Base-by-base conservation (phyloP, 23 tunicate genomes). In the Ascidia mentula region DNA sequence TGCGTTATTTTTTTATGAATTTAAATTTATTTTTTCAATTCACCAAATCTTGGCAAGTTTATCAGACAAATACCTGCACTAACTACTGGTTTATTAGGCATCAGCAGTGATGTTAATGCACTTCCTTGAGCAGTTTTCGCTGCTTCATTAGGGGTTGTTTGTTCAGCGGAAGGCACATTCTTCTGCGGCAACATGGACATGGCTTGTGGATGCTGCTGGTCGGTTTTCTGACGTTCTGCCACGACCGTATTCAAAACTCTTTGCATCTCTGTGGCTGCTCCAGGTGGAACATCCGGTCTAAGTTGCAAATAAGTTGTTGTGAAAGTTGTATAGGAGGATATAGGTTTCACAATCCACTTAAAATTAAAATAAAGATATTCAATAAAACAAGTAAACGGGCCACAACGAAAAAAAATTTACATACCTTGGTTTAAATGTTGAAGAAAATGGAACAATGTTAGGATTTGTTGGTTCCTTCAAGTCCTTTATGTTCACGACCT, bases 401-500 rank as follows among this genome's bases (percentile, higher is more conserved):
- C 30, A 69, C 31, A 18, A 45, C 31, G 24, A 77, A 32, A n/a
- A 36, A 72, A 71, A 6, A 37, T 13, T 40, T 40, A 78, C 53
- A 46, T 77, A 93, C 98, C 61, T 88, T 6, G 98, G 86, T 69
- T 93, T 39, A 72, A 93, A 93, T 32, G 76, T 85, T 15, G 46
- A 34, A 4, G 92, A 72, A 36, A 90, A 86, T 18, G 65, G 73
- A 24, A 45, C 59, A 6, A 82, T 59, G 26, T 79, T 74, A 20
- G 60, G 37, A 17, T 34, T 69, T 33, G 82, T 71, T 31, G 82
- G 87, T 35, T 88, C 86, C 34, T 42, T 84, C 20, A 93, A 26
- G 32, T 88, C 85, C 60, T 93, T 92, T 30, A 93, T 88, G 71
- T 93, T 93, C 30, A 93, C 90, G 13, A 93, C 97, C 97, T 91